Base-by-base conservation (phyloP, 1,140 invertebrate genomes). In the Linepithema humile region DNA sequence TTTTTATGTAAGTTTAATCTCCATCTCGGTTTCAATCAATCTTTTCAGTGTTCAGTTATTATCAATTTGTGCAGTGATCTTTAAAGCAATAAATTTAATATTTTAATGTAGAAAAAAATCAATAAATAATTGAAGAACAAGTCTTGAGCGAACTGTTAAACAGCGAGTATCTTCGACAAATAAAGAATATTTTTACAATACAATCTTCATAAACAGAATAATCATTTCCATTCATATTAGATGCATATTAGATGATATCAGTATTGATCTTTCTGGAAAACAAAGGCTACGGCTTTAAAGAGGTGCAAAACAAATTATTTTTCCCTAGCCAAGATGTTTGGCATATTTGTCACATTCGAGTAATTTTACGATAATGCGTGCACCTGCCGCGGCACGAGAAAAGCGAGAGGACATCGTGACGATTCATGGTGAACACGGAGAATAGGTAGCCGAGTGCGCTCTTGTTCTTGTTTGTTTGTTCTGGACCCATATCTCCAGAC, bases 321-420 rank as follows among this genome's bases (percentile, higher is more conserved):
- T 69, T 65, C 84, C 86, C 82, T 85, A 74, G 67, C 70, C 70
- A 90, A 91, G 91, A 93, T 92, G 90, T 91, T 93, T 91, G 82
- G 84, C 92, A 88, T 92, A 93, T 94, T 94, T 94, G 93, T 93
- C 93, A 92, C 93, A 93, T 93, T 91, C 91, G 90, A 93, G 92
- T 93, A 93, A 94, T 94, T 93, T 92, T 86, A 90, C 57, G 83
- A 77, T 88, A 75, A 72, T 89, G 83, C 88, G 80, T 88, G 92
- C 92, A 93, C 92, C 93, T 94, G 93, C 90, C 78, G 67, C 82
- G 77, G 82, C 82, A 84, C 57, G 64, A 83, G 83, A 88, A 75
- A 35, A 60, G 74, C 75, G 50, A 84, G 57, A 85, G 69, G 62
- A 90, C 84, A 90, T 85, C 83, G 43, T 59, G 62, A 84, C 82